phyloP scores from a whole-genome alignment of 2,113 vertebrate species.

The Toxotes chatareus region DNA sequence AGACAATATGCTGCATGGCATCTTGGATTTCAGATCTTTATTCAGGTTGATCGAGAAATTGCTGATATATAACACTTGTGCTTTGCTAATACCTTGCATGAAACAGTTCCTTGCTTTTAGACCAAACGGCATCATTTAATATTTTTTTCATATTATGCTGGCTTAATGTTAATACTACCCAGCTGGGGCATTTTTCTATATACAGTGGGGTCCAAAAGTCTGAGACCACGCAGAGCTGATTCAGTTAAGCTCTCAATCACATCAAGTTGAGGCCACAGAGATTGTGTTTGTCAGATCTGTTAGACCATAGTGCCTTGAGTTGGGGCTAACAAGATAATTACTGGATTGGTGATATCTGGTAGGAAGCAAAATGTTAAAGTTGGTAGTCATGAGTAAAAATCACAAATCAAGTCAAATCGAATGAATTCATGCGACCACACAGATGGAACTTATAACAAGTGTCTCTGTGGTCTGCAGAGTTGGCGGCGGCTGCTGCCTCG shows the following conservation, averaged over 20 bases:
- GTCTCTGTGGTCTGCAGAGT: slow-evolving; percentile 47
- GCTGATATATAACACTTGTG: neutral
- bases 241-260: slow-evolving; percentile 1
- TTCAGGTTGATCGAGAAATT: neutral
- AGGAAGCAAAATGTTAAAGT: slow-evolving; percentile 18
- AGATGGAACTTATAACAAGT: slow-evolving; percentile 58
- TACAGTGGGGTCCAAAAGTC: no score
- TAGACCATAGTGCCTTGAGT: neutral
- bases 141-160: neutral
- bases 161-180: neutral
- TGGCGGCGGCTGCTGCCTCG: slow-evolving; percentile 25
- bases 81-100: neutral
- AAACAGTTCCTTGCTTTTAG: neutral
- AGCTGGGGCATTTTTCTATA: neutral
- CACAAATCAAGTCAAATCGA: slow-evolving; percentile 22
- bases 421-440: slow-evolving; percentile 43
- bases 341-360: slow-evolving; percentile 3
- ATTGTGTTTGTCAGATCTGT: slow-evolving; percentile 24
- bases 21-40: neutral
- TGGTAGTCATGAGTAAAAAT: slow-evolving; percentile 15
- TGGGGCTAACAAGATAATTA: slow-evolving; percentile 4
- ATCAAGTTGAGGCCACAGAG: neutral
- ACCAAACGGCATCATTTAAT: neutral
- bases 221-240: neutral
- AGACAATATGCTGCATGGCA: neutral